Conservation (phyloP, 53 echinoderm and acorn worm genomes). For the Pentamera pediparva region DNA sequence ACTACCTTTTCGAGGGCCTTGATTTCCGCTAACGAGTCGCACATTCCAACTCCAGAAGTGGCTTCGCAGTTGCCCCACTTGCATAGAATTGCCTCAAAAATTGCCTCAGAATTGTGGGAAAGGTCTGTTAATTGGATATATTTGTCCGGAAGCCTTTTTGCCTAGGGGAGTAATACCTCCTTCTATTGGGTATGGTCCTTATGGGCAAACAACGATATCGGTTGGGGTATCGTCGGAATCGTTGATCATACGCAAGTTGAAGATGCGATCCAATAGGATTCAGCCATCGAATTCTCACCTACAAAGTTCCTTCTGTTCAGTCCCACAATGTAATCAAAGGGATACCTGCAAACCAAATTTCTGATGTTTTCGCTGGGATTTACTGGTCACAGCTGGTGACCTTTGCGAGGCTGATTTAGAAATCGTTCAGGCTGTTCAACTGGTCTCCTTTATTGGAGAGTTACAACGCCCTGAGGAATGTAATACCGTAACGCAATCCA, state of each 20-base stretch:
- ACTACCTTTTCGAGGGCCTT: not conserved
- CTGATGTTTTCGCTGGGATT: no score
- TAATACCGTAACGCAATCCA: slow-evolving; percentile 40
- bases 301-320: not conserved
- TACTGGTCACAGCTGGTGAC: no score
- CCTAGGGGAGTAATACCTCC: not conserved
- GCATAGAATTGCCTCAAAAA: slow-evolving; percentile 12
- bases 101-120: slow-evolving; percentile 23
- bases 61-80: slow-evolving; percentile 24
- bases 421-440: slow-evolving; percentile 37
- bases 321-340: not conserved
- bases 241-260: slow-evolving; percentile 26
- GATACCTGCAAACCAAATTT: no score
- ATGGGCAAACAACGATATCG: slow-evolving; percentile 35
- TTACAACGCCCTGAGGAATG: not conserved
- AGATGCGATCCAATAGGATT: not conserved
- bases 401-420: not conserved
- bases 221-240: no score
- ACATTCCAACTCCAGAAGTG: no score
- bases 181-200: slow-evolving; percentile 15
- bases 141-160: slow-evolving; percentile 25
- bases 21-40: not conserved
- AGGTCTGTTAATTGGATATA: slow-evolving; percentile 40
- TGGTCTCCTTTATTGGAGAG: slow-evolving; percentile 1
- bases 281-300: not conserved